phyloP scores from a whole-genome alignment of 2,797 vertebrate species.

The Schizopygopsis malacanthus region DNA sequence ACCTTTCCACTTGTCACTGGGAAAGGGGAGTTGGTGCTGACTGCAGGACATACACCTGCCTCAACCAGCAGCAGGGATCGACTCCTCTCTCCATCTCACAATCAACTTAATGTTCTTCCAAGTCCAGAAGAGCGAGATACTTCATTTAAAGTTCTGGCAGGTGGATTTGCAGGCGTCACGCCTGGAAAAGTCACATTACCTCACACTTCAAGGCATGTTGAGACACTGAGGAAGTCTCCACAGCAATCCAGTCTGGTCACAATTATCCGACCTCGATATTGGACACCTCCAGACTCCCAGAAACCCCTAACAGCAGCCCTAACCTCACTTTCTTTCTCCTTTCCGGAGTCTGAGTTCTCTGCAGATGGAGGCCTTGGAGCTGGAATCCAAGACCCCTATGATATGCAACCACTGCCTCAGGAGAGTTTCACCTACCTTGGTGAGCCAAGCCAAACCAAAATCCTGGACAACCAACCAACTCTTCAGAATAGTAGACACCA shows the following conservation, averaged over 20 bases:
- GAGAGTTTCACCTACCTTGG: conserved; percentile 38
- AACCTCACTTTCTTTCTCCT: conserved; percentile 57
- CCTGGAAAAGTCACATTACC: conserved; percentile 37
- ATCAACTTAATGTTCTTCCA: neutral
- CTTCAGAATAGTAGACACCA: neutral
- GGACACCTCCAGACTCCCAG: conserved; percentile 58
- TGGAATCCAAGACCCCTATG: neutral
- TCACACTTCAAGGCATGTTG: neutral
- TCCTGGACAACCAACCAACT: neutral
- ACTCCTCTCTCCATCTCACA: conserved; percentile 5
- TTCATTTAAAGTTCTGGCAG: neutral
- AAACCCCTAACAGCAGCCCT: conserved; percentile 55
- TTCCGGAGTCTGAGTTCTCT: conserved; percentile 61
- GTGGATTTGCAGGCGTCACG: conserved; percentile 12
- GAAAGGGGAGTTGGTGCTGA: conserved; percentile 57
- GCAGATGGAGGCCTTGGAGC: conserved; percentile 54
- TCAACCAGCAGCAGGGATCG: conserved; percentile 3
- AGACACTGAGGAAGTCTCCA: conserved; percentile 44
- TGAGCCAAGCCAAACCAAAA: conserved; percentile 29
- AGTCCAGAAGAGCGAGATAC: neutral
- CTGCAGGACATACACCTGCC: neutral
- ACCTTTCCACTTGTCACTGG: conserved; percentile 54
- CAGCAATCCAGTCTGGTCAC: conserved; percentile 30
- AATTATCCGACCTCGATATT: conserved; percentile 46
- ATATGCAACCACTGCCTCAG: neutral